phyloP scores from a whole-genome alignment of 2,797 vertebrate species.

The Hybognathus amarus region DNA sequence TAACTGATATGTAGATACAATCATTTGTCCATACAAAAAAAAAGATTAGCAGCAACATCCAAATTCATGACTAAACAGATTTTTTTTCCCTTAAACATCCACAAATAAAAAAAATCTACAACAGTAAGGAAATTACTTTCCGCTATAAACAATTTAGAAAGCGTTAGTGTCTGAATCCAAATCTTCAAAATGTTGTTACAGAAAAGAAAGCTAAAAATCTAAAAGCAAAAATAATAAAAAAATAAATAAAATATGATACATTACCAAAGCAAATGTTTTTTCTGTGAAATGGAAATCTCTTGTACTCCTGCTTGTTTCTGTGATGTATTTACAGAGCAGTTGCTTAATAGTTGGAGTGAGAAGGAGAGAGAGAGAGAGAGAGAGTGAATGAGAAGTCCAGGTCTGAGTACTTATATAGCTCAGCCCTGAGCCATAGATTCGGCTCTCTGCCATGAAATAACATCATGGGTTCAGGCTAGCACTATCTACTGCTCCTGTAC shows the following conservation, averaged over 20 bases:
- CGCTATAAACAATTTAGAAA: background rate
- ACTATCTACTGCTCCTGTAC: constrained; percentile 21
- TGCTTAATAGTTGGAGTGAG: constrained; percentile 11
- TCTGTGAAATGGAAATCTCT: background rate
- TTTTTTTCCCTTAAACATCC: background rate
- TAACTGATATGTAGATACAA: background rate
- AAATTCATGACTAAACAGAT: background rate
- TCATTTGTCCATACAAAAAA: background rate
- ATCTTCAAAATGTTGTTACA: background rate
- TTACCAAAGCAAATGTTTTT: constrained; percentile 24
- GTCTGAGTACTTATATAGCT: constrained; percentile 62
- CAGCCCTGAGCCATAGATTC: constrained; percentile 52
- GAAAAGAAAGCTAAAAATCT: background rate
- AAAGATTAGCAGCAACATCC: background rate
- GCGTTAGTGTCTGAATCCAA: background rate
- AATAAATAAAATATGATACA: background rate
- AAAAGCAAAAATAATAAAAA: background rate
- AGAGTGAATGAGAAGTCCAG: constrained; percentile 47
- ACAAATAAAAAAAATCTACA: background rate
- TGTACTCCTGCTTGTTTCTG: constrained; percentile 16
- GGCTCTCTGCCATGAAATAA: constrained; percentile 59
- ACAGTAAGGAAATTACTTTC: background rate
- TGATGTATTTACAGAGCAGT: constrained; percentile 15
- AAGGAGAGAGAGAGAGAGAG: constrained; percentile 9
- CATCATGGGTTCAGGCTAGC: constrained; percentile 15